Evolutionary conservation across 1,140 invertebrate genomes (phyloP).

Genomic region (Dreissena polymorpha): DNA sequence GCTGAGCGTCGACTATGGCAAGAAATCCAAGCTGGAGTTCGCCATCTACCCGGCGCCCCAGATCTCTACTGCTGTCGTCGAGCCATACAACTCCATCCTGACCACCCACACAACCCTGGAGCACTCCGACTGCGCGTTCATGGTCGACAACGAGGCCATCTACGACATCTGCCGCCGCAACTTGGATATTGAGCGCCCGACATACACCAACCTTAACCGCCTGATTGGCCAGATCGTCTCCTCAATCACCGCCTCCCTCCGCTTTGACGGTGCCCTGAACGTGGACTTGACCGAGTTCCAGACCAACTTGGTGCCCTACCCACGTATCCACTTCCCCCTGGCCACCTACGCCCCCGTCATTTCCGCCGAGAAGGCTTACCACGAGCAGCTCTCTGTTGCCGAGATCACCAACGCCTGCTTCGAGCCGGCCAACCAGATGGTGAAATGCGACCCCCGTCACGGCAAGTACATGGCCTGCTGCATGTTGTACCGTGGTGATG

Average conservation of each 20-base stretch:
- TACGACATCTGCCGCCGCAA: conserved; percentile 82
- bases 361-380: conserved; percentile 76
- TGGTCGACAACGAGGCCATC: conserved; percentile 81
- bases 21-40: conserved; percentile 88
- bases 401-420: conserved; percentile 89
- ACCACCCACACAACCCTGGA: conserved; percentile 87
- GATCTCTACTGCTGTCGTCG: conserved; percentile 78
- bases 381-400: conserved; percentile 78
- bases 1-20: conserved; percentile 92
- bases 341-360: conserved; percentile 75
- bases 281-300: conserved; percentile 87
- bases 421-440: conserved; percentile 86
- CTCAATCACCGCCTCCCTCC: conserved; percentile 66
- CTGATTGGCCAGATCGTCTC: conserved; percentile 61
- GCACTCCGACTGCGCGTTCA: conserved; percentile 89
- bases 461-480: conserved; percentile 84
- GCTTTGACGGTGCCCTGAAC: conserved; percentile 86
- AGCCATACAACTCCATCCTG: conserved; percentile 78
- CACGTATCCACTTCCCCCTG: conserved; percentile 77
- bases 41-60: conserved; percentile 77
- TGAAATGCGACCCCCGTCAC: conserved; percentile 63
- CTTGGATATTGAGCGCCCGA: conserved; percentile 84
- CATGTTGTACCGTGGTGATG: conserved; percentile 75
- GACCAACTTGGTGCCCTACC: conserved; percentile 83
- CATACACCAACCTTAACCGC: conserved; percentile 76